Conservation (phyloP, 2,797 vertebrate genomes). For the Streptopelia turtur region DNA sequence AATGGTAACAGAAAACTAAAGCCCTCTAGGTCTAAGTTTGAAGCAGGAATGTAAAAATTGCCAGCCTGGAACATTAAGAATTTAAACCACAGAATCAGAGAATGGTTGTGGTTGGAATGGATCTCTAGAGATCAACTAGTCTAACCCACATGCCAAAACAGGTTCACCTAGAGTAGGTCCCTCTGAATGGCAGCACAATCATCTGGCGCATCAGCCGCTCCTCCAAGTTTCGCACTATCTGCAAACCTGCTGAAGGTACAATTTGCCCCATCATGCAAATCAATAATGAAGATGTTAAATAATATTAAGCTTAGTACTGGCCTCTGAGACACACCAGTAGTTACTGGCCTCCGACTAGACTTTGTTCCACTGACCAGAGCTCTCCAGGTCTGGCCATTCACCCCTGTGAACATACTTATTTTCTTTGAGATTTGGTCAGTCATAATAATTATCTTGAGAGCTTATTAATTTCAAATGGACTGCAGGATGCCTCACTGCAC, state of each 20-base stretch:
- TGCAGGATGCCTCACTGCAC: neutral
- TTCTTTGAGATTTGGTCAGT: neutral
- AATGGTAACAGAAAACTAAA: neutral
- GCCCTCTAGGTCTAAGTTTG: neutral
- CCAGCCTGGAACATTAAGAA: neutral
- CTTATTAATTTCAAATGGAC: neutral
- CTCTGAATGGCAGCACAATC: neutral
- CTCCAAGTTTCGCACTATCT: neutral
- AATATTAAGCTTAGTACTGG: neutral
- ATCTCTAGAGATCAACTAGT: neutral
- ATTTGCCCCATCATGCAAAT: neutral
- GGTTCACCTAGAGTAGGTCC: too few relatives aligned
- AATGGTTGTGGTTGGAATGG: neutral
- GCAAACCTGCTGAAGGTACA: neutral
- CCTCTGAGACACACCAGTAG: neutral
- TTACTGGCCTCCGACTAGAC: neutral
- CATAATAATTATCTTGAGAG: neutral
- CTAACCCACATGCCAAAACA: neutral
- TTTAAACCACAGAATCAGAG: neutral
- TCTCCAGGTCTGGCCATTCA: neutral
- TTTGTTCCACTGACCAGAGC: neutral
- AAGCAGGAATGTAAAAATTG: neutral
- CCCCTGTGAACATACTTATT: neutral
- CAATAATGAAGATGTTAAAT: neutral
- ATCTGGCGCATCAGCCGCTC: neutral